Conservation (phyloP, 2,113 vertebrate genomes). For the Arothron firmamentum region DNA sequence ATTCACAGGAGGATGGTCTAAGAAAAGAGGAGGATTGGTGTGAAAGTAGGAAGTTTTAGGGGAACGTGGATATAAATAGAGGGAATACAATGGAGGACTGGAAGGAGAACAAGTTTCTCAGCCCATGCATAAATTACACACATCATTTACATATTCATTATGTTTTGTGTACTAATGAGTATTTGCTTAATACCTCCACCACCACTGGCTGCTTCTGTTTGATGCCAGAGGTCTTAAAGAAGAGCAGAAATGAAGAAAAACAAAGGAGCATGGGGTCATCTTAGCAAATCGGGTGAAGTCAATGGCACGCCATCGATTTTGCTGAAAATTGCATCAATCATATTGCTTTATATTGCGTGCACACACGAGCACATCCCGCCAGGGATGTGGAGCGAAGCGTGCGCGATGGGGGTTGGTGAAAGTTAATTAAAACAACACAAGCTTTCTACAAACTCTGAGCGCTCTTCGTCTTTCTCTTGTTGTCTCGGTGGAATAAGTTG, state of each 20-base stretch:
- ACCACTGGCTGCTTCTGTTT: slow-evolving; percentile 64
- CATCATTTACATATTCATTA: slow-evolving; percentile 74
- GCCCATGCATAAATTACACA: slow-evolving; percentile 74
- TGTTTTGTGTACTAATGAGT: slow-evolving; percentile 75
- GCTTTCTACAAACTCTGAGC: slow-evolving; percentile 58
- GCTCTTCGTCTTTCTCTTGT: slow-evolving; percentile 47
- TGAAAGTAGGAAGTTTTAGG: slow-evolving; percentile 42
- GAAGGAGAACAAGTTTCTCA: slow-evolving; percentile 58
- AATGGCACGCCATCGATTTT: slow-evolving; percentile 50
- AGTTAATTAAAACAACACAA: slow-evolving; percentile 72
- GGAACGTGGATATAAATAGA: slow-evolving; percentile 47
- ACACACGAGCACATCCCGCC: slow-evolving; percentile 8
- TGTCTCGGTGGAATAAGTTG: slow-evolving; percentile 67
- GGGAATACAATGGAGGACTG: slow-evolving; percentile 55
- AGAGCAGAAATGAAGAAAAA: slow-evolving; percentile 20
- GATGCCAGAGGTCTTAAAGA: slow-evolving; percentile 41
- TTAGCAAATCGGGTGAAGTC: slow-evolving; percentile 46
- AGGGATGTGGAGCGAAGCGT: slow-evolving; percentile 39
- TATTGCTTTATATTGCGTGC: slow-evolving; percentile 15
- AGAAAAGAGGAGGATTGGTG: slow-evolving; percentile 44
- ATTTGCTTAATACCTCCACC: slow-evolving; percentile 68
- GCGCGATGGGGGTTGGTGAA: slow-evolving; percentile 57
- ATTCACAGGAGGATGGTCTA: slow-evolving; percentile 39
- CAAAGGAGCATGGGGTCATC: slow-evolving; percentile 43
- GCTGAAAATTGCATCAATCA: slow-evolving; percentile 50